Evolutionary conservation across 2,113 vertebrate genomes (phyloP), one percentile per base, ranked within the genome.

Genomic region (Leptobrachium ailaonicum): DNA sequence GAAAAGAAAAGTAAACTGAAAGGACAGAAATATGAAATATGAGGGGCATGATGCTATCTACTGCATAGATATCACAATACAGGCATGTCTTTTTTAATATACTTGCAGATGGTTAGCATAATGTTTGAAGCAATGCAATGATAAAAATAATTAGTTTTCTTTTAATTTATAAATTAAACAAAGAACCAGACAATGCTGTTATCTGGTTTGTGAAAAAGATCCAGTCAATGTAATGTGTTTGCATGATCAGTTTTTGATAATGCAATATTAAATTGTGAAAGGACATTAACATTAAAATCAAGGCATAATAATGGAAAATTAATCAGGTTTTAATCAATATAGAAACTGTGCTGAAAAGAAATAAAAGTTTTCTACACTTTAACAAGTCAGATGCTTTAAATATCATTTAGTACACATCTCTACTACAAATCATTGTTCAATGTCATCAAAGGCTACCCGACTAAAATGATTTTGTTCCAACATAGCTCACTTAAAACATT

Each of bases 401-500:
- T 14, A 77, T 56, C 40, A 32, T 14, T 58, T 71, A 43, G 54
- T 40, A 40, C 3, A 40, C 41, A 40, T 69, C 66, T 42, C 40
- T 32, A 32, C 20, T 32, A 32, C 56, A 56, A 56, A 45, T 14
- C 75, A 77, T 50, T 44, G 66, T 58, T 60, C 53, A 70, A 63
- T 43, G 43, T 63, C 54, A 62, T 78, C 76, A 78, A 63, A 63
- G n/a, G 13, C n/a, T 50, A 32, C n/a, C 14, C 47, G 67, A 47
- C n/a, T 41, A 47, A n/a, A 2, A 41, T 45, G 63, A 63, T 71
- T 42, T 58, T 71, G 67, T 63, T 71, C 43, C 69, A 63, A 50
- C 50, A 43, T 78, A 41, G 54, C 76, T 78, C 20, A 47, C 54
- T 77, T 77, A 70, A 62, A 71, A 77, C 76, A 71, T 78, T 69